Evolutionary conservation across 2,888 invertebrate genomes (phyloP).

Genomic region (Orchestes rusci): DNA sequence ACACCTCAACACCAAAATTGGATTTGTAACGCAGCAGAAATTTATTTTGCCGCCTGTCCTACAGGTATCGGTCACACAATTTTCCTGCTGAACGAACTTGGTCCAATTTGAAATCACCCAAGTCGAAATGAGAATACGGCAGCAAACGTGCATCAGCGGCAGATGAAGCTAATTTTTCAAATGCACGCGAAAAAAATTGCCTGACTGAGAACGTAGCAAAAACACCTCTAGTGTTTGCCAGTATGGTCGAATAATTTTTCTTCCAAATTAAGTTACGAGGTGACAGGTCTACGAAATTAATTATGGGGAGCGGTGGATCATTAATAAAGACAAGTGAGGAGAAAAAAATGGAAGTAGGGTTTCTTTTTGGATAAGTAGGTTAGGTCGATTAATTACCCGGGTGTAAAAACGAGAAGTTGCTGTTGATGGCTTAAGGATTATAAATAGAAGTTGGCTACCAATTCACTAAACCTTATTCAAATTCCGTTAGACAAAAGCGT

Average conservation of each 20-base stretch:
- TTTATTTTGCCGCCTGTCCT: constrained; percentile 17
- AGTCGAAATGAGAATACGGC: constrained; percentile 30
- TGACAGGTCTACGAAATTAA: constrained; percentile 22
- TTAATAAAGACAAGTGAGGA: constrained; percentile 24
- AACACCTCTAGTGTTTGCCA: constrained; percentile 19
- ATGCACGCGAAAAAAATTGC: too few relatives aligned
- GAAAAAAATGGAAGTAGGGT: constrained; percentile 19
- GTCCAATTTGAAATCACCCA: constrained; percentile 34
- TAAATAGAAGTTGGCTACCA: not conserved
- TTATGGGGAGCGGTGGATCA: constrained; percentile 21
- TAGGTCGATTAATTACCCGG: constrained; percentile 15
- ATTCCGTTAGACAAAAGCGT: not conserved
- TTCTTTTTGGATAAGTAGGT: constrained; percentile 17
- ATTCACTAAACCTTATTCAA: too few relatives aligned
- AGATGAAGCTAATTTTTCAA: constrained; percentile 13
- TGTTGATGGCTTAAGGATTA: too few relatives aligned
- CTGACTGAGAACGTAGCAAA: constrained; percentile 13
- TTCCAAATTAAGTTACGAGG: constrained; percentile 21
- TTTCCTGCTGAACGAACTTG: constrained; percentile 32
- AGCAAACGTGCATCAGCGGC: constrained; percentile 23
- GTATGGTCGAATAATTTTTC: constrained; percentile 22
- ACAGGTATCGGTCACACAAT: constrained; percentile 27
- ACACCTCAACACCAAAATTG: constrained; percentile 10
- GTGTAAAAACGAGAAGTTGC: not conserved
- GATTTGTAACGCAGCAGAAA: constrained; percentile 9